These are phyloP conservation scores for Xestia c-nigrum DNA, from an alignment of 2,888 invertebrate genomes.

Conservation along the genomic window DNA sequence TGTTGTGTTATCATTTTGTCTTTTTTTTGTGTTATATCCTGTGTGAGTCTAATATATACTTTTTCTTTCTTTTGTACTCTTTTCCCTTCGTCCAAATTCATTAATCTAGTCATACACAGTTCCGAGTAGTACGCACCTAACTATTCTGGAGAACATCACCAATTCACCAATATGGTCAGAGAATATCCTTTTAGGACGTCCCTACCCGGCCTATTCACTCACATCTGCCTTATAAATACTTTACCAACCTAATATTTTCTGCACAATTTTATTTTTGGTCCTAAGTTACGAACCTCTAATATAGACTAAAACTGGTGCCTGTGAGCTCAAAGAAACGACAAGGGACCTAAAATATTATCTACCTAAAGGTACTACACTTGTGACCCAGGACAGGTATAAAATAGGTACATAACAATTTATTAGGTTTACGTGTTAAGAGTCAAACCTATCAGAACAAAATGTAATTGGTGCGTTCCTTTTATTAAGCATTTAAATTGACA, in stretches of 20 bases:
- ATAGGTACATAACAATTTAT: slow-evolving; percentile 19
- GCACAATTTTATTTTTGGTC: neutral
- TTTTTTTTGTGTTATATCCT: no score
- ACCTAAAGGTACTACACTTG: neutral
- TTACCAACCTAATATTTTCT: neutral
- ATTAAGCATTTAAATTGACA: slow-evolving; percentile 46
- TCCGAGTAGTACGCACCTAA: neutral
- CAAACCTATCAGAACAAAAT: slow-evolving; percentile 36
- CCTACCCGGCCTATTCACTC: neutral
- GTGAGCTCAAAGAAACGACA: neutral
- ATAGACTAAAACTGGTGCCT: neutral
- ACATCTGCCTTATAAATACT: neutral
- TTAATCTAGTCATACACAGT: neutral
- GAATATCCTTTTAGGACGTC: neutral
- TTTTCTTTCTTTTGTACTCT: neutral
- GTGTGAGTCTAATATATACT: no score
- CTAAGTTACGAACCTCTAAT: neutral
- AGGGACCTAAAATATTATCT: slow-evolving; percentile 1
- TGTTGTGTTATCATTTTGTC: no score
- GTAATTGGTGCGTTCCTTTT: slow-evolving; percentile 34
- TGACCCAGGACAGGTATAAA: slow-evolving; percentile 14
- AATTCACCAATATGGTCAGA: neutral
- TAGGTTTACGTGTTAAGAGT: slow-evolving; percentile 23
- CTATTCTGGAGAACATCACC: neutral
- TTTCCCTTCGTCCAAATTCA: neutral